Evolutionary conservation across 1,140 invertebrate species (phyloP).

Genomic region (Cepaea nemoralis): DNA sequence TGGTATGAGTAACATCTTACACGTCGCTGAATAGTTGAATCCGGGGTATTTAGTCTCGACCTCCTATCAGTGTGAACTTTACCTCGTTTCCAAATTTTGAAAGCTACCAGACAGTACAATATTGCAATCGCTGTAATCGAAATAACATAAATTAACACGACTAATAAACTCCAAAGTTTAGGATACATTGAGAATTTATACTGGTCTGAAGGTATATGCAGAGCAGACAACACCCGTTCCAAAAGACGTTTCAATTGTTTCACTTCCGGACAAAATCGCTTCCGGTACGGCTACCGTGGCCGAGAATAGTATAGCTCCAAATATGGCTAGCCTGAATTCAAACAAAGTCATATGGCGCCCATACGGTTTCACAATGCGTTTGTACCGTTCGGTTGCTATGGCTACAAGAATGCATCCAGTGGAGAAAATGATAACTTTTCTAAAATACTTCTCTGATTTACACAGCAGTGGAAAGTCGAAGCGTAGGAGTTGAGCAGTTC

Average conservation of each 20-base stretch:
- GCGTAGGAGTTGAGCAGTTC: slow-evolving; percentile 41
- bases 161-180: slow-evolving; percentile 6
- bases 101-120: slow-evolving; percentile 32
- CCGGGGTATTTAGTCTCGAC: slow-evolving; percentile 7
- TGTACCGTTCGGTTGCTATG: slow-evolving; percentile 53
- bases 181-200: slow-evolving; percentile 19
- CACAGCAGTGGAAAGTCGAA: slow-evolving; percentile 44
- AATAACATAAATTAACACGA: slow-evolving; percentile 35
- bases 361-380: slow-evolving; percentile 47
- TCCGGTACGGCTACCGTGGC: slow-evolving; percentile 47
- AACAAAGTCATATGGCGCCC: slow-evolving; percentile 42
- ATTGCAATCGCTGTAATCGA: slow-evolving; percentile 15
- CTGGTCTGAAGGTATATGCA: slow-evolving; percentile 24
- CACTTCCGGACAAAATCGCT: slow-evolving; percentile 40
- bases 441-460: slow-evolving; percentile 47
- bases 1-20: neutral
- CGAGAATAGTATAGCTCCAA: slow-evolving; percentile 40
- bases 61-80: slow-evolving; percentile 36
- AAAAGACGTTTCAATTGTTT: neutral
- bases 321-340: slow-evolving; percentile 40
- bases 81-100: slow-evolving; percentile 33
- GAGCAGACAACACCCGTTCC: slow-evolving; percentile 32
- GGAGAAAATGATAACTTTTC: slow-evolving; percentile 41
- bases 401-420: slow-evolving; percentile 49
- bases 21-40: slow-evolving; percentile 19